Evolutionary conservation across 2,797 vertebrate genomes (phyloP).

Genomic region (Peromyscus nudipes): DNA sequence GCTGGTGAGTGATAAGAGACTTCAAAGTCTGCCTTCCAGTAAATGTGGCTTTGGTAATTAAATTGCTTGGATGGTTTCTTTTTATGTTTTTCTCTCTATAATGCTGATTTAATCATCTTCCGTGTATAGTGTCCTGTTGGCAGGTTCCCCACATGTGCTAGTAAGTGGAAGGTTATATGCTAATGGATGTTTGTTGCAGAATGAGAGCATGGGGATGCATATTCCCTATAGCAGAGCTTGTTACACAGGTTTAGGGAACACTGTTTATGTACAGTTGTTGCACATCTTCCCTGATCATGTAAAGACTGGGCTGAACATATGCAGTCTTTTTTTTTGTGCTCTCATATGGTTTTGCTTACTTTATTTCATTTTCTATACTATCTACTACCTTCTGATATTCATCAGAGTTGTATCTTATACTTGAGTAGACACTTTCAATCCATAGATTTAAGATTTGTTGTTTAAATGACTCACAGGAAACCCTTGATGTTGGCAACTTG

Average conservation of each 20-base stretch:
- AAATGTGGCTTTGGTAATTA: conserved; percentile 69
- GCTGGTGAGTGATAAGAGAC: conserved; percentile 63
- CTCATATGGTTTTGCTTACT: neutral
- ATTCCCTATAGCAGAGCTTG: conserved; percentile 67
- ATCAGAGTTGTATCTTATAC: neutral
- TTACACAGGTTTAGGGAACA: conserved; percentile 32
- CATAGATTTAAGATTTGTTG: conserved; percentile 9
- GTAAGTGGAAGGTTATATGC: conserved; percentile 70
- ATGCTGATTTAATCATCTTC: conserved; percentile 77
- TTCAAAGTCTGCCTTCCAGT: conserved; percentile 75
- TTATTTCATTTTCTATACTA: neutral
- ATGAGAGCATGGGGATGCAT: conserved; percentile 30
- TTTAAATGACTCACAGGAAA: conserved; percentile 25
- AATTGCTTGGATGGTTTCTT: conserved; percentile 71
- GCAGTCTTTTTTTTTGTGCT: neutral
- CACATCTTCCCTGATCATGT: neutral
- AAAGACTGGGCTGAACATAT: neutral
- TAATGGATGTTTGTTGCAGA: conserved; percentile 75
- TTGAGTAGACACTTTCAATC: conserved; percentile 17
- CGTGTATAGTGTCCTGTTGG: conserved; percentile 60
- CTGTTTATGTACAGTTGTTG: conserved; percentile 18
- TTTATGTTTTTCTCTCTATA: conserved; percentile 60
- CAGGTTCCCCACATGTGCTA: conserved; percentile 71
- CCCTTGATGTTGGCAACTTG: neutral
- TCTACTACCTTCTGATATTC: neutral